These are phyloP conservation scores for Helicolenus hilgendorfi DNA, from an alignment of 2,797 vertebrate genomes.

Conservation along the genomic window DNA sequence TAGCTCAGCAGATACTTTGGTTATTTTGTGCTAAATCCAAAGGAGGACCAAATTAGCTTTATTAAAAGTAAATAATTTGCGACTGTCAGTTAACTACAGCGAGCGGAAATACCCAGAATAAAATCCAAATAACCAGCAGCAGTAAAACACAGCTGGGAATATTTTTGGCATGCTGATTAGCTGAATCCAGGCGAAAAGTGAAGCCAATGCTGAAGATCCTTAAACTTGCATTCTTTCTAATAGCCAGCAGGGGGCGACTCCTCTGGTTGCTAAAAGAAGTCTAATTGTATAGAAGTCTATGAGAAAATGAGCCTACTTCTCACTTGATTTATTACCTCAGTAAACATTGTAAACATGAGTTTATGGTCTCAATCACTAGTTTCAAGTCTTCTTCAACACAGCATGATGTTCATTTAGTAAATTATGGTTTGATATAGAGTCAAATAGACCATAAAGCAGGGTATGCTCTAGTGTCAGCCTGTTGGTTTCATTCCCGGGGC, in stretches of 20 bases:
- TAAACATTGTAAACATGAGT: too few relatives aligned
- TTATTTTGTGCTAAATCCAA: not conserved
- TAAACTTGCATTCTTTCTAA: not conserved
- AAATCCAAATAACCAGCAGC: not conserved
- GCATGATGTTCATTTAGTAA: too few relatives aligned
- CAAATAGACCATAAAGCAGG: too few relatives aligned
- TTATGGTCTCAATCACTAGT: too few relatives aligned
- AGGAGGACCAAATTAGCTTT: not conserved
- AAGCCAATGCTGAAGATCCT: not conserved
- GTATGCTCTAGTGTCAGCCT: too few relatives aligned
- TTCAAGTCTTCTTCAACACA: too few relatives aligned
- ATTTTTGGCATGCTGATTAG: conserved; percentile 15
- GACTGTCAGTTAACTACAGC: not conserved
- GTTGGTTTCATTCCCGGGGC: too few relatives aligned
- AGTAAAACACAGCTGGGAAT: conserved; percentile 30
- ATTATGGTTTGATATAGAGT: too few relatives aligned
- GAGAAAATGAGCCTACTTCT: too few relatives aligned
- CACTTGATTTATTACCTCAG: too few relatives aligned
- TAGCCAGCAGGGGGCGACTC: not conserved
- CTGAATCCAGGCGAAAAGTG: not conserved
- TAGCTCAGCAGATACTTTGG: not conserved
- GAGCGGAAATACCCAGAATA: not conserved
- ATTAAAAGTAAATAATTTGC: not conserved
- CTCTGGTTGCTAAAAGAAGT: not conserved
- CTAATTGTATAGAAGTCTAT: not conserved